A percentile compares a stretch with the other conserved stretches of the same genome.
phyloP scores from a whole-genome alignment of 2,888 invertebrate species.

The Orthosia cruda region DNA sequence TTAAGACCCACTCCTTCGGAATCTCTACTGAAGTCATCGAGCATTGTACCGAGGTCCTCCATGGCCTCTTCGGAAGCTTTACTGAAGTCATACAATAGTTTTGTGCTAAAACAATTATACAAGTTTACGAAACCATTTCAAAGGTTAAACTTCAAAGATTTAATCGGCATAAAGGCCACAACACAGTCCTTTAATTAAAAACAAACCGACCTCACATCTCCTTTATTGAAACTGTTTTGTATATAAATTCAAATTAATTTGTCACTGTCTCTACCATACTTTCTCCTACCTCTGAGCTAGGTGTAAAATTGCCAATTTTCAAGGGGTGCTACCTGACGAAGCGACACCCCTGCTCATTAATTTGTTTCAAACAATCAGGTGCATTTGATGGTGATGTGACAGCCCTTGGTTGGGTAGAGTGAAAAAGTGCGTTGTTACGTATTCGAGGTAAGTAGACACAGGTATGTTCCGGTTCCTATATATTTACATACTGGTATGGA shows the following conservation, averaged over 20 bases:
- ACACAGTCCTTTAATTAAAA: constrained; percentile 51
- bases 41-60: no score
- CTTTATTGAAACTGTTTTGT: constrained; percentile 30
- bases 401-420: constrained; percentile 18
- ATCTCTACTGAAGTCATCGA: no score
- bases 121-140: constrained; percentile 11
- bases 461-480: neutral
- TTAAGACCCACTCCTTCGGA: no score
- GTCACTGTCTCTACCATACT: constrained; percentile 65
- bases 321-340: constrained; percentile 23
- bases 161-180: constrained; percentile 17
- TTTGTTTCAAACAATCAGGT: constrained; percentile 58
- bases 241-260: constrained; percentile 66
- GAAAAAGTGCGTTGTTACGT: constrained; percentile 8
- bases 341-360: constrained; percentile 32
- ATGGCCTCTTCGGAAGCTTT: no score
- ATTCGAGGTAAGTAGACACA: constrained; percentile 7
- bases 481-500: neutral
- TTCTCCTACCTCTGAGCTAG: constrained; percentile 21
- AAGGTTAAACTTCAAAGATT: constrained; percentile 23
- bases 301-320: constrained; percentile 54
- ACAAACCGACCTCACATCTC: constrained; percentile 23
- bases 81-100: neutral
- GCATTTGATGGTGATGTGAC: constrained; percentile 46
- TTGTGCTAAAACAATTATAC: constrained; percentile 10